A percentile compares a stretch with the other conserved stretches of the same genome.
These are phyloP conservation scores for Orthonyx spaldingii DNA, from an alignment of 2,113 vertebrate species.

Conservation along the genomic window DNA sequence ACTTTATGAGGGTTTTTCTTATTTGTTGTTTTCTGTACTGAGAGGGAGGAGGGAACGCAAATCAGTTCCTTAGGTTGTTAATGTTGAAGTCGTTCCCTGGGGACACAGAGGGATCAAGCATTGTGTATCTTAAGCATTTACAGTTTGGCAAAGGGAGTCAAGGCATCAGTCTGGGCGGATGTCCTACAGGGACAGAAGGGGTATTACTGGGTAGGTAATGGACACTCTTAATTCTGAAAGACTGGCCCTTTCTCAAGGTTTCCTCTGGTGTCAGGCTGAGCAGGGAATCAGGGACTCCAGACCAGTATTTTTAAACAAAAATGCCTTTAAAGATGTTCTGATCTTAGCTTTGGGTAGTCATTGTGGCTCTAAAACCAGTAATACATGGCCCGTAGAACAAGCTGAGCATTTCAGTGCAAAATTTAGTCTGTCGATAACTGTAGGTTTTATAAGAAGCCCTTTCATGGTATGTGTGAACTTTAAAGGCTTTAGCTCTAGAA, in stretches of 20 bases:
- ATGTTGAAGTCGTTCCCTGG: background rate
- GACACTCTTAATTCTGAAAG: background rate
- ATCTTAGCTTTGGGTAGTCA: background rate
- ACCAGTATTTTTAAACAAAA: background rate
- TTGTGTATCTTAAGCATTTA: background rate
- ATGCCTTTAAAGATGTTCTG: background rate
- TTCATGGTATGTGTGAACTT: background rate
- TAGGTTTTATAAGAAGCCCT: background rate
- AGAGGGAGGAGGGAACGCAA: background rate
- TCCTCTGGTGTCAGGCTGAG: background rate
- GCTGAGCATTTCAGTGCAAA: background rate
- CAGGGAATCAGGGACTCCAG: background rate
- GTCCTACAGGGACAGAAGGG: background rate
- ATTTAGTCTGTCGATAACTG: background rate
- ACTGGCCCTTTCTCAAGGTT: background rate
- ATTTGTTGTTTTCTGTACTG: slow-evolving; percentile 4
- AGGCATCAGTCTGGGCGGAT: background rate
- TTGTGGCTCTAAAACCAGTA: background rate
- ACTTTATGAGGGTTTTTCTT: background rate
- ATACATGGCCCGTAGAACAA: background rate
- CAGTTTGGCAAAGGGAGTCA: background rate
- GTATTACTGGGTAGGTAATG: background rate
- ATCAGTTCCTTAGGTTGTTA: background rate
- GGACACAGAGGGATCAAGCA: background rate
- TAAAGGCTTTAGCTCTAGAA: background rate